Conservation (phyloP, 2,888 invertebrate genomes). For the Plebejus argus region DNA sequence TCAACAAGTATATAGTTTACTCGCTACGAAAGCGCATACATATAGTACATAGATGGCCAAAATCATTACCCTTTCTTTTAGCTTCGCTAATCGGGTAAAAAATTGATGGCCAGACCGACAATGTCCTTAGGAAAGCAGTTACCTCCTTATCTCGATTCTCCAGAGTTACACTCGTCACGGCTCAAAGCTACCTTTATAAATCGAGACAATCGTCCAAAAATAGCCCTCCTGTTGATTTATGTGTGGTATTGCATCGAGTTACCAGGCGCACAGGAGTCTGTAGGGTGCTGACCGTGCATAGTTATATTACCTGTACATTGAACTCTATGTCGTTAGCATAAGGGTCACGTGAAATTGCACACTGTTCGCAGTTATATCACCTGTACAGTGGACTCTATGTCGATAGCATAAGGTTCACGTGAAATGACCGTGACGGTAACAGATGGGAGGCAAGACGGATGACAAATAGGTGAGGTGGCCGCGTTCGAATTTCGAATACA, state of each 20-base stretch:
- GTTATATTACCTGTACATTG: not conserved
- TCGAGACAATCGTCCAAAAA: not conserved
- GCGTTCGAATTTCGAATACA: not conserved
- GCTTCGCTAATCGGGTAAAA: too few species aligned
- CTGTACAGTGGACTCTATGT: not conserved
- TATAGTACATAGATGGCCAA: too few species aligned
- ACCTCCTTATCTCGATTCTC: not conserved
- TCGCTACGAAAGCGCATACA: too few species aligned
- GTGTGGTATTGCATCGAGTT: not conserved
- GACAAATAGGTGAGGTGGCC: slow-evolving; percentile 14
- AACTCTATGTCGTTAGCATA: not conserved
- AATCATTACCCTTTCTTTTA: too few species aligned
- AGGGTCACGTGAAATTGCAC: not conserved
- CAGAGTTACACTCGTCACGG: not conserved
- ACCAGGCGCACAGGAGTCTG: not conserved
- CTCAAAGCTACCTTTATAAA: not conserved
- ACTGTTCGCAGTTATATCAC: not conserved
- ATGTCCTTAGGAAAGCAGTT: not conserved
- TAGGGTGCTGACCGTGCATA: not conserved
- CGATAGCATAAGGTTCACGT: not conserved
- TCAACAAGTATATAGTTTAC: too few species aligned
- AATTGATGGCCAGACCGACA: not conserved
- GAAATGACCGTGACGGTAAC: not conserved
- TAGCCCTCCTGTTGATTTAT: not conserved
- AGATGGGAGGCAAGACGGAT: not conserved